These are phyloP conservation scores for Harpalus rubripes DNA, from an alignment of 2,888 invertebrate genomes.

Conservation along the genomic window DNA sequence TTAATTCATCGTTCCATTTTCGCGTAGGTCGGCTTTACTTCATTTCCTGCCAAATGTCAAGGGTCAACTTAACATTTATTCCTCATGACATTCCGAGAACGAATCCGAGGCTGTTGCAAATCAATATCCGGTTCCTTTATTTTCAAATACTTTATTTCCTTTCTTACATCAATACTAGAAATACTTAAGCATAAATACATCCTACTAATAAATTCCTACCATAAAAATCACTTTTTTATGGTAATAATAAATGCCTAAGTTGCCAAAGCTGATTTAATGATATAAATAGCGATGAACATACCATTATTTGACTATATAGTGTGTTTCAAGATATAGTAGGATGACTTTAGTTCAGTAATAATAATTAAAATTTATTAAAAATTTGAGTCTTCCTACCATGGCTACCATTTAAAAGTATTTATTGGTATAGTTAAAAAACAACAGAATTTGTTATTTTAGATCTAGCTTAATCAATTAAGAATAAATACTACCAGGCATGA, in stretches of 20 bases:
- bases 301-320: background rate
- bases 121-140: slow-evolving; percentile 49
- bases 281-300: background rate
- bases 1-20: slow-evolving; percentile 36
- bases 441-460: too few relatives aligned
- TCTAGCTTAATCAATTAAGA: too few relatives aligned
- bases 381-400: too few relatives aligned
- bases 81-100: slow-evolving; percentile 23
- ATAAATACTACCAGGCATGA: too few relatives aligned
- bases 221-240: background rate
- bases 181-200: background rate
- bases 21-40: slow-evolving; percentile 35
- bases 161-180: slow-evolving; percentile 19
- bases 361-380: too few relatives aligned
- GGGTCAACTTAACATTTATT: slow-evolving; percentile 47
- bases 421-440: too few relatives aligned
- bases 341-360: too few relatives aligned
- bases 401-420: too few relatives aligned
- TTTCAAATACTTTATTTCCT: slow-evolving; percentile 35
- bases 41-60: slow-evolving; percentile 45
- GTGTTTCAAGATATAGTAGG: too few relatives aligned
- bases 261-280: background rate
- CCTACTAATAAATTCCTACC: background rate
- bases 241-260: background rate
- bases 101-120: slow-evolving; percentile 45